Evolutionary conservation across 2,888 invertebrate species (phyloP), one percentile per base, ranked within the genome.

Genomic region (Napeogenes sylphis): DNA sequence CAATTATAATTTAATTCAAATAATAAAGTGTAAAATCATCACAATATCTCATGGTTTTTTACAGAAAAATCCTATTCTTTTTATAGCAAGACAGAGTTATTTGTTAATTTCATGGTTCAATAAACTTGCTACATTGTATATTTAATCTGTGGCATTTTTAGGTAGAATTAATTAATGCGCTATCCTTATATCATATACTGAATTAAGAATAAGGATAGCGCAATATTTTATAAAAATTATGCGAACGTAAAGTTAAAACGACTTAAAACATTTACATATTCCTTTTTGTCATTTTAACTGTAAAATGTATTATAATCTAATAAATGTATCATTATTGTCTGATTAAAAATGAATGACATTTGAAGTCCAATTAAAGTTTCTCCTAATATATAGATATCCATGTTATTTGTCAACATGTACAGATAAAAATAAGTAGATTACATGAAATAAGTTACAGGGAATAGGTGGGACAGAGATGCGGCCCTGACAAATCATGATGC

Each of bases 331-430:
- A 67, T 68, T 74, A 78, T 76, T 78, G 79, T 80, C 76, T 75
- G 75, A 71, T 59, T 61, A 47, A 59, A 47, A 60, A 65, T 63
- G 21, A 21, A 21, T 59, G 45, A 76, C 76, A 79, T 83, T 78
- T 78, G 80, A 84, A 83, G 84, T 86, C 85, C 84, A 82, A 82
- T 77, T 80, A 76, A 72, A 73, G 72, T 68, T 75, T 81, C 75
- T 79, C 76, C 75, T 83, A 79, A 74, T 85, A 85, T 83, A 78
- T 78, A 67, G 72, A 75, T 70, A 78, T 81, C 83, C 75, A 78
- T 79, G 76, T 83, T 85, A 86, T 88, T 87, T 85, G 85, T 87
- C 81, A 79, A 80, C 73, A 74, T 89, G 88, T 90, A 90, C 90
- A 90, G 85, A 76, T 88, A 87, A 86, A 86, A 88, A 86, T 88